Evolutionary conservation across 1,140 invertebrate species (phyloP), one percentile per base, ranked within the genome.

Genomic region (Vanessa tameamea): DNA sequence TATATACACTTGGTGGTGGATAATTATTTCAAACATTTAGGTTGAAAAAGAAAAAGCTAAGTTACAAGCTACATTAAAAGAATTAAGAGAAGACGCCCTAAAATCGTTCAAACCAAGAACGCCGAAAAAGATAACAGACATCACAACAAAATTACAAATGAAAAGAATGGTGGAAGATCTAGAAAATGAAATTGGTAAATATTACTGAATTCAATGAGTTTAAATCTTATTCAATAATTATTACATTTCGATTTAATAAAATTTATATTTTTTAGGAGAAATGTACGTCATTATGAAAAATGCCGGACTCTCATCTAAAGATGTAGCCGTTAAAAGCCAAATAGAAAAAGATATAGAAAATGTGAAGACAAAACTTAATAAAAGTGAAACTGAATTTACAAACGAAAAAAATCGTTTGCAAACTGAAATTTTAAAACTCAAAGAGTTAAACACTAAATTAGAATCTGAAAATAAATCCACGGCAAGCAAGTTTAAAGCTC

Each of bases 111-210:
- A 95, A 84, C 94, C 94, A 51, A 92, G 95, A 78, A 94, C 94
- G 15, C 94, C 95, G 12, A 96, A 96, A 80, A 96, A 96, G 82
- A 90, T 95, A 6, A 95, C 94, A 4, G 96, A 97, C 76, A 85
- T 95, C 66, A 95, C 95, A 64, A 95, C 95, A 11, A 96, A 96
- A 93, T 81, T 95, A 55, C 95, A 96, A 90, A 87, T 97, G 69
- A 96, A 96, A 79, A 96, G 95, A 79, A 96, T 96, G 95, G 95
- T 97, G 1, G 95, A 96, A 65, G 96, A 97, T 57, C 93, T 97
- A 78, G 96, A 97, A 88, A 95, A 94, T 84, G 96, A 97, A 94
- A 95, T 97, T 79, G 94, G 96, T 71, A 71, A 63, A 43, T 23
- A 47, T 69, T 63, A 55, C 6, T 53, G 37, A 48, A 31, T 20